Evolutionary conservation across 2,797 vertebrate genomes (phyloP).

Genomic region (Anguilla anguilla): DNA sequence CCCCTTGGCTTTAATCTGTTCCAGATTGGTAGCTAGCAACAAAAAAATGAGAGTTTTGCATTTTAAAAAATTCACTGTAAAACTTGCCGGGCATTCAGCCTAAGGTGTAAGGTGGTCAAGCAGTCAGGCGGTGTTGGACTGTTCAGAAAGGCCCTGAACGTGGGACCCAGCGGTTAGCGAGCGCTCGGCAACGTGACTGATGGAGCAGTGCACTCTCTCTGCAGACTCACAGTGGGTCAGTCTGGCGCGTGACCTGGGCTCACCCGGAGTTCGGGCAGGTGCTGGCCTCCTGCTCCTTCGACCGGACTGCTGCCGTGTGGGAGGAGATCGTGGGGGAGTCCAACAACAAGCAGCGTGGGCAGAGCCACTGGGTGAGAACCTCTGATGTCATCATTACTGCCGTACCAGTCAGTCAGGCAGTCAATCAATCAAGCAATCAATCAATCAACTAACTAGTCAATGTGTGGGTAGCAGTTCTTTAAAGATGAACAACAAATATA

Average conservation of each 20-base stretch:
- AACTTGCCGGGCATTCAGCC: not conserved
- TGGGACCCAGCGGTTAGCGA: no score
- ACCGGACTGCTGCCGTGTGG: constrained; percentile 96
- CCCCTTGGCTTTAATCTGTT: no score
- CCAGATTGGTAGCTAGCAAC: no score
- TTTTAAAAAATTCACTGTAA: no score
- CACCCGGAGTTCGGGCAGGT: constrained; percentile 99
- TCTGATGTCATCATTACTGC: not conserved
- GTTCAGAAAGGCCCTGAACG: not conserved
- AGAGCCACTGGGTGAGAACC: constrained; percentile 92
- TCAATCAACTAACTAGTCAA: no score
- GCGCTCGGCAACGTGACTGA: not conserved
- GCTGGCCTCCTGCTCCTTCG: constrained; percentile 94
- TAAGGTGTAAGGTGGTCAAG: no score
- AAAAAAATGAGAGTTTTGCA: no score
- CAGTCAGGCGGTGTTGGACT: not conserved
- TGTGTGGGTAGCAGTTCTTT: constrained; percentile 4
- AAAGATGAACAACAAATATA: not conserved
- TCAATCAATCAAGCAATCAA: no score
- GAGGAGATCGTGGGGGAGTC: constrained; percentile 99
- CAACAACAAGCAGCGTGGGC: constrained; percentile 94
- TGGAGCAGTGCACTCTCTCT: constrained; percentile 16
- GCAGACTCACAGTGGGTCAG: constrained; percentile 94
- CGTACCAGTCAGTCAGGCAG: not conserved
- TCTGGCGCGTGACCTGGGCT: constrained; percentile 98